Evolutionary conservation across 2,113 vertebrate genomes (phyloP), one percentile per base, ranked within the genome.

Genomic region (Pomatostomus ruficeps): DNA sequence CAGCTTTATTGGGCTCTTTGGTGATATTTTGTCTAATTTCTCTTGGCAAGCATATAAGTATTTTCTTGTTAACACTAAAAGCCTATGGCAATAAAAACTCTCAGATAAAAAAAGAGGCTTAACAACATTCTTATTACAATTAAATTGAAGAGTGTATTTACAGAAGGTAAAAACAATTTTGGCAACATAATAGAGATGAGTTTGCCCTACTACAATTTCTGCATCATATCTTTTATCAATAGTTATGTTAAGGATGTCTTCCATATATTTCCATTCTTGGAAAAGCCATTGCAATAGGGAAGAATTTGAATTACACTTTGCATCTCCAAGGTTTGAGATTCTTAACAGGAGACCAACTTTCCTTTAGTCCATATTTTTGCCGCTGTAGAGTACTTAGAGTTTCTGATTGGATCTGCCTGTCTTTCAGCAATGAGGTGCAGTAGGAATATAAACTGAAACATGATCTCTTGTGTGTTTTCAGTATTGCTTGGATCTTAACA

Each of bases 21-120:
- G 85, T 2, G 48, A 51, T 78, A 55, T 96, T 97, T 95, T 95
- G 76, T 97, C 92, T 97, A 58, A 79, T 90, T 96, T 96, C 51
- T 72, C 26, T 86, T 95, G 74, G 84, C 72, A 96, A 93, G 94
- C 96, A 90, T 91, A 18, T 36, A 96, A 62, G 67, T 66, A 62
- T 97, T 97, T 97, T 97, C 91, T 94, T 93, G 75, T 95, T 97
- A 95, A 94, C 96, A 81, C 48, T 84, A 83, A 89, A 92, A 96
- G 67, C 35, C 89, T 85, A 46, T 12, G 67, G 48, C 36, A 77
- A 51, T 86, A 72, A 86, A 82, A 91, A 84, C 68, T 55, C 92
- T 94, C 67, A 63, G 28, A 33, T 76, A 31, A 84, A 46, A 51
- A 68, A 55, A 73, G 87, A 76, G 36, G 49, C 90, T 91, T 74